These are phyloP conservation scores for Ispidina picta DNA, from an alignment of 2,797 vertebrate genomes.

Conservation along the genomic window DNA sequence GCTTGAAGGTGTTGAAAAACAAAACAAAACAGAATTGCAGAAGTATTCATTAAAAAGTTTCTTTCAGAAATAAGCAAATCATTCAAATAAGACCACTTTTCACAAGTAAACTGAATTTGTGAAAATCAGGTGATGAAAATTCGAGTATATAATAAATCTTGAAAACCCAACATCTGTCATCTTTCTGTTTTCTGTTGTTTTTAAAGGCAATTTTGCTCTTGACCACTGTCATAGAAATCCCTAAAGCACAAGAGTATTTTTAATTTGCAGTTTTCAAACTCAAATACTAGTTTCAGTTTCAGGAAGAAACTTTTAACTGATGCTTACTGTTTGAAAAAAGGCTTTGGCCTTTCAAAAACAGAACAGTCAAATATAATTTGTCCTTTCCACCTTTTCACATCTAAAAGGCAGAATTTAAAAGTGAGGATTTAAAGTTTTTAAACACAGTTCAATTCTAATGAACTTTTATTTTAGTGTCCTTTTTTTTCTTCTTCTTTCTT, in stretches of 20 bases:
- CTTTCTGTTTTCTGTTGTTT: conserved; percentile 1
- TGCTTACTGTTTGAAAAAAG: not conserved
- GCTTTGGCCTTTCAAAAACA: not conserved
- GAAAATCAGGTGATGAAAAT: not conserved
- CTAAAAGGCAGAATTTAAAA: conserved; percentile 2
- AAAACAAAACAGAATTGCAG: not conserved
- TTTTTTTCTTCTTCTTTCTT: not conserved
- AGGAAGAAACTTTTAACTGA: not conserved
- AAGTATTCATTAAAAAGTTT: not conserved
- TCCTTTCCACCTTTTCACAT: not conserved
- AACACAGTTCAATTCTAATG: not conserved
- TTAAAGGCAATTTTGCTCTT: conserved; percentile 1
- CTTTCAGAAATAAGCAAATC: not conserved
- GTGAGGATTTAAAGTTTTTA: not conserved
- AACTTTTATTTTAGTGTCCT: not conserved
- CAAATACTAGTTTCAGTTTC: not conserved
- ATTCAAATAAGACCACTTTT: not conserved
- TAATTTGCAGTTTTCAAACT: not conserved
- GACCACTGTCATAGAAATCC: not conserved
- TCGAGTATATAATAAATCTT: not conserved
- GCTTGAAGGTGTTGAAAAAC: conserved; percentile 77
- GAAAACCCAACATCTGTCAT: not conserved
- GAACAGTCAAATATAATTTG: not conserved
- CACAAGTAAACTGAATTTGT: not conserved
- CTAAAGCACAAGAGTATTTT: not conserved